Conservation (phyloP, 2,113 vertebrate species). For the Paradisaea rubra region DNA sequence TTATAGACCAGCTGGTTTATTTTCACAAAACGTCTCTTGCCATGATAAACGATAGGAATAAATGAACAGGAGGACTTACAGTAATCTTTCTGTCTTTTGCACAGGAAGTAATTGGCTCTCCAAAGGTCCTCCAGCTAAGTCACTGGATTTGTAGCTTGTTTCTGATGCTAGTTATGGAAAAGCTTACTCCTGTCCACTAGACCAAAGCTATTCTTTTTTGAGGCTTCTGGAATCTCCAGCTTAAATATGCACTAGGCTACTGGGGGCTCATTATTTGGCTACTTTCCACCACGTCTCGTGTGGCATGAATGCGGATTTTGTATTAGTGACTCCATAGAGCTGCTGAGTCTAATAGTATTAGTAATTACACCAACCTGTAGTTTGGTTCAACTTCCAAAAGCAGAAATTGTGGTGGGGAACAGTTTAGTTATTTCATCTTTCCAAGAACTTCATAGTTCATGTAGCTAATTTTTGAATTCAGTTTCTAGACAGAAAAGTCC, state of each 20-base stretch:
- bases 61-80: neutral
- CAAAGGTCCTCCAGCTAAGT: neutral
- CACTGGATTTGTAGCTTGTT: conserved; percentile 30
- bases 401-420: neutral
- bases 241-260: neutral
- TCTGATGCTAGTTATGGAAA: neutral
- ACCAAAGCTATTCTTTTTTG: neutral
- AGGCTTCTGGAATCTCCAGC: neutral
- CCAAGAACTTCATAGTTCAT: neutral
- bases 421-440: neutral
- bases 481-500: neutral
- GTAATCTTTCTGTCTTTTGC: conserved; percentile 17
- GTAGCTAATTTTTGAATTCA: neutral
- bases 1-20: neutral
- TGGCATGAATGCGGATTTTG: neutral
- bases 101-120: neutral
- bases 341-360: neutral
- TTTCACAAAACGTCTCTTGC: neutral
- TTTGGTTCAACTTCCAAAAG: neutral
- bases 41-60: neutral
- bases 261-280: conserved; percentile 14
- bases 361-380: neutral
- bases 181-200: neutral
- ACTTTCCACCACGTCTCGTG: neutral
- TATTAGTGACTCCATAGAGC: neutral